A percentile compares a stretch with the other conserved stretches of the same genome.
Evolutionary conservation across 2,888 invertebrate species (phyloP).

Genomic region (Alentia gelatinosa): DNA sequence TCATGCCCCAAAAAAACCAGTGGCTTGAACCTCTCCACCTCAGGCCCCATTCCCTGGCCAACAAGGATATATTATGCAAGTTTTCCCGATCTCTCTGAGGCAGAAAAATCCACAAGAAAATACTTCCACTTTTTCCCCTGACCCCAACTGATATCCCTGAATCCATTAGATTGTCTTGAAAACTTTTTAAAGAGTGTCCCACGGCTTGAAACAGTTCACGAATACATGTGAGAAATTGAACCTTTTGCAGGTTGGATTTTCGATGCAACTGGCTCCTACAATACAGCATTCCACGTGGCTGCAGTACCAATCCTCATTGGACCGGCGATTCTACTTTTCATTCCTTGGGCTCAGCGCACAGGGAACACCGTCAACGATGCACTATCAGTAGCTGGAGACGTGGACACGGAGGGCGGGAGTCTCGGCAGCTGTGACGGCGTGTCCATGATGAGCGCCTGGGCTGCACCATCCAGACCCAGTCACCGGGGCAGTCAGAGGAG

Average conservation of each 20-base stretch:
- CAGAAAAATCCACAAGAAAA: too few species aligned
- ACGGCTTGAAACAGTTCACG: too few species aligned
- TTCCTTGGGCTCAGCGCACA: slow-evolving; percentile 75
- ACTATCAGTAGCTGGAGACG: slow-evolving; percentile 2
- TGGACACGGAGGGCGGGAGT: background rate
- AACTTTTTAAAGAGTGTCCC: too few species aligned
- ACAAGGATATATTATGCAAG: too few species aligned
- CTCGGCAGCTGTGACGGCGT: background rate
- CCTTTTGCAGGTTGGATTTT: slow-evolving; percentile 73
- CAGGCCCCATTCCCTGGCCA: too few species aligned
- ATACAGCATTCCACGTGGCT: slow-evolving; percentile 73
- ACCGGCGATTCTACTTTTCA: slow-evolving; percentile 70
- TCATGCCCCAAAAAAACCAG: too few species aligned
- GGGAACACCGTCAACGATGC: slow-evolving; percentile 55
- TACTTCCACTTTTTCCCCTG: too few species aligned
- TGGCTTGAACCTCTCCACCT: too few species aligned
- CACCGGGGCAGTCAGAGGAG: background rate
- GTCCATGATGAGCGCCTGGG: background rate
- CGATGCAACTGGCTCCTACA: slow-evolving; percentile 71
- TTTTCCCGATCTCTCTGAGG: too few species aligned
- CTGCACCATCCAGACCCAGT: background rate
- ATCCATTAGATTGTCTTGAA: too few species aligned
- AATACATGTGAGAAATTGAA: too few species aligned
- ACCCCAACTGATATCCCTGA: too few species aligned
- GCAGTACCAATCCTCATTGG: slow-evolving; percentile 71